Conservation (phyloP, 2,888 invertebrate genomes). For the Resseliella maxima region DNA sequence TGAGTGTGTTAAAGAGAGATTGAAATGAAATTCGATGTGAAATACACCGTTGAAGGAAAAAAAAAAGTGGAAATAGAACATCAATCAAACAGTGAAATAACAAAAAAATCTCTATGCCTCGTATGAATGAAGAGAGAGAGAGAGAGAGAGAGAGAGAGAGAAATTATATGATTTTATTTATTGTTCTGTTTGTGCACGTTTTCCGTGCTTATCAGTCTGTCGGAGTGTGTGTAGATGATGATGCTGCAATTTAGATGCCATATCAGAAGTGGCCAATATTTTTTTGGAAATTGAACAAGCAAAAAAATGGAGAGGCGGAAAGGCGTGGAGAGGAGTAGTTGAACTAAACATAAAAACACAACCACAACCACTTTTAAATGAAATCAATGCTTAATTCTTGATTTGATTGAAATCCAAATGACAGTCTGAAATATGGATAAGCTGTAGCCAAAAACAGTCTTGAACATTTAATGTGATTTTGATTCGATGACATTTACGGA, state of each 20-base stretch:
- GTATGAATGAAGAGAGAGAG: background rate
- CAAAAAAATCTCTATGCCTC: background rate
- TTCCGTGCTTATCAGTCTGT: background rate
- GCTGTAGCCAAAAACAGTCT: background rate
- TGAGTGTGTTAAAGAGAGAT: too few species aligned
- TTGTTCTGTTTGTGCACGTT: background rate
- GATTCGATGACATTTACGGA: background rate
- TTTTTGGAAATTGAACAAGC: too few species aligned
- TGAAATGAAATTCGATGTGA: background rate
- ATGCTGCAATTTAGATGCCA: background rate
- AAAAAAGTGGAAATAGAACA: background rate
- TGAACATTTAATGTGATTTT: background rate
- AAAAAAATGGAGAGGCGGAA: too few species aligned
- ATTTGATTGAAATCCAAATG: background rate
- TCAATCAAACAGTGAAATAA: background rate
- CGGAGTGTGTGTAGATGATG: background rate
- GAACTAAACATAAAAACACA: too few species aligned
- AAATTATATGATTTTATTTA: background rate
- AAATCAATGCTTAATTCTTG: background rate
- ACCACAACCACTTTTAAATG: background rate
- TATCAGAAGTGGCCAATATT: too few species aligned
- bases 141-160: too few species aligned
- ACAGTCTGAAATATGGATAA: background rate
- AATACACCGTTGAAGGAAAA: background rate
- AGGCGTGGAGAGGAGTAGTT: too few species aligned